These are phyloP conservation scores for Pomacea maculata DNA, from an alignment of 1,140 invertebrate species.

Conservation along the genomic window DNA sequence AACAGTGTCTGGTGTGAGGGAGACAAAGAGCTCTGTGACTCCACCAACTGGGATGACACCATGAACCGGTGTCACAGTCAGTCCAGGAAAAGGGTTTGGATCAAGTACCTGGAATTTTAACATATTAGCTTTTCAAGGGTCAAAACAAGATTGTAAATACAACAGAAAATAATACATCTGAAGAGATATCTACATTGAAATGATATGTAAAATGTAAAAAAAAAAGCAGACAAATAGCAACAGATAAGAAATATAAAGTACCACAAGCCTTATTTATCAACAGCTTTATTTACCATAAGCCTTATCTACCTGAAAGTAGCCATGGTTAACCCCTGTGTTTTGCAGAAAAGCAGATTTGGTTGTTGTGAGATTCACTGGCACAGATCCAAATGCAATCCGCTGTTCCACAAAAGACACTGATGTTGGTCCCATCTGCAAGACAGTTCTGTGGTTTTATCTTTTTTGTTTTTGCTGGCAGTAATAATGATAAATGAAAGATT, in stretches of 20 bases:
- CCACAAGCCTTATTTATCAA: conserved; percentile 36
- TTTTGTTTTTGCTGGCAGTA: too few relatives aligned
- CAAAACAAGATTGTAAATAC: background rate
- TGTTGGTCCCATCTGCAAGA: conserved; percentile 56
- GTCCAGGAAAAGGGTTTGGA: conserved; percentile 61
- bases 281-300: too few relatives aligned
- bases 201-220: too few relatives aligned
- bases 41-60: conserved; percentile 64
- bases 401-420: conserved; percentile 62
- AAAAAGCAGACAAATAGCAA: too few relatives aligned
- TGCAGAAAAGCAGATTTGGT: conserved; percentile 53
- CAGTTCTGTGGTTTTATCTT: too few relatives aligned
- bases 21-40: conserved; percentile 53
- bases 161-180: background rate
- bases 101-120: conserved; percentile 56
- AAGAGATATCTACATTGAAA: background rate
- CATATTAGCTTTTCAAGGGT: background rate
- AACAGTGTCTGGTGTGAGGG: conserved; percentile 59
- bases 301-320: conserved; percentile 62
- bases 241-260: too few relatives aligned
- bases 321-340: conserved; percentile 63
- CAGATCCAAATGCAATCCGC: conserved; percentile 60
- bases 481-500: too few relatives aligned
- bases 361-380: conserved; percentile 63
- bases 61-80: conserved; percentile 58